Conservation (phyloP, 2,888 invertebrate genomes). For the Lomographa bimaculata region DNA sequence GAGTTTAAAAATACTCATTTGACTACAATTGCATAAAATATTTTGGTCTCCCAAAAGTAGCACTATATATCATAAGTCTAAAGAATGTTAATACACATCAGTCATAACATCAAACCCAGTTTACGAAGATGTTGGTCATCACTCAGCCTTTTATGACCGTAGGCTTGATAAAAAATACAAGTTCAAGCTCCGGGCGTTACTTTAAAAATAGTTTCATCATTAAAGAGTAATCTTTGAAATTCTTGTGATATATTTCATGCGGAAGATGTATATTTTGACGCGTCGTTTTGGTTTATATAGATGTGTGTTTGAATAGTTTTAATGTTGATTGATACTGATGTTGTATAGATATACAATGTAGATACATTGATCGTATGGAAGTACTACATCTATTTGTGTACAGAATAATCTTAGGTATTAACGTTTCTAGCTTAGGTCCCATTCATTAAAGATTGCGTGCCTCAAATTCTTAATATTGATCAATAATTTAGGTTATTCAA, state of each 20-base stretch:
- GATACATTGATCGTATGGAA: too few species aligned
- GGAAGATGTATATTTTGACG: constrained; percentile 8
- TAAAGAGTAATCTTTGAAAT: constrained; percentile 13
- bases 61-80: constrained; percentile 13
- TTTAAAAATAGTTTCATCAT: constrained; percentile 19
- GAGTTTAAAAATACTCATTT: too few species aligned
- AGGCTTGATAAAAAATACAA: constrained; percentile 13
- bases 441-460: too few species aligned
- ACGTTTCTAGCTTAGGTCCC: too few species aligned
- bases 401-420: too few species aligned
- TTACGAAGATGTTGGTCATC: constrained; percentile 14
- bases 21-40: too few species aligned
- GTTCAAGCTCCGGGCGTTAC: constrained; percentile 10
- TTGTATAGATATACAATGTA: too few species aligned
- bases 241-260: constrained; percentile 13
- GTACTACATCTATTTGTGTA: too few species aligned
- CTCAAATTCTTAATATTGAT: too few species aligned
- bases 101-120: constrained; percentile 18
- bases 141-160: constrained; percentile 22
- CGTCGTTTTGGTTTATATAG: neutral
- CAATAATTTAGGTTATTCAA: too few species aligned
- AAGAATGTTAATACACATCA: constrained; percentile 25
- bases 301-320: constrained; percentile 1
- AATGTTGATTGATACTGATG: too few species aligned
- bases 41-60: too few species aligned